These are phyloP conservation scores for Sylvia atricapilla DNA, from an alignment of 2,113 vertebrate species.

Conservation along the genomic window DNA sequence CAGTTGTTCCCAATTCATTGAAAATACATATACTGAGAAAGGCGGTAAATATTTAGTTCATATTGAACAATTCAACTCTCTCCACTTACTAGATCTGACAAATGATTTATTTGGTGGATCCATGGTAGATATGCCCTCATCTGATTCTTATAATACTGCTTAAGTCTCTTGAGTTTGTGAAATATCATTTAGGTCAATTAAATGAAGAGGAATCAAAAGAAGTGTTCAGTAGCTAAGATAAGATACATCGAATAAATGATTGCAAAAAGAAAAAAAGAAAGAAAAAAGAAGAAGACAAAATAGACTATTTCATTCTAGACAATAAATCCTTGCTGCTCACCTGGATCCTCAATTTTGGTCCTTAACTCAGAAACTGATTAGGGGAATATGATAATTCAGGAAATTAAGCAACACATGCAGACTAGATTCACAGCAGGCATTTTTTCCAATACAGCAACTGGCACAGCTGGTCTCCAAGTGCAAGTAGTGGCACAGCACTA, in stretches of 20 bases:
- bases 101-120: constrained; percentile 20
- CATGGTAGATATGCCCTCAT: neutral
- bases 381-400: constrained; percentile 74
- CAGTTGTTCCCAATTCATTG: neutral
- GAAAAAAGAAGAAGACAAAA: constrained; percentile 1
- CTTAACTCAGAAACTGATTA: constrained; percentile 72
- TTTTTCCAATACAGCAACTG: constrained; percentile 68
- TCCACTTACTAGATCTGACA: neutral
- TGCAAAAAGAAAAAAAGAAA: neutral
- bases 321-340: constrained; percentile 54
- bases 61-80: neutral
- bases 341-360: constrained; percentile 63
- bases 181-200: constrained; percentile 71
- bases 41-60: neutral
- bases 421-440: constrained; percentile 68
- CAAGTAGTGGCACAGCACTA: constrained; percentile 70
- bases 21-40: neutral
- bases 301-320: constrained; percentile 54
- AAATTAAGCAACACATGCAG: constrained; percentile 74
- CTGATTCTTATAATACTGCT: constrained; percentile 14
- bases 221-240: neutral
- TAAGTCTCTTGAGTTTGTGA: constrained; percentile 47
- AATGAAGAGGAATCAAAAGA: constrained; percentile 58
- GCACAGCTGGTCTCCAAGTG: constrained; percentile 73
- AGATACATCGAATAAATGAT: constrained; percentile 38